Percentiles rank a stretch among this genome's conserved stretches.
These are phyloP conservation scores for Holothuria scabra DNA, from an alignment of 53 echinoderm and acorn worm species.

Conservation along the genomic window DNA sequence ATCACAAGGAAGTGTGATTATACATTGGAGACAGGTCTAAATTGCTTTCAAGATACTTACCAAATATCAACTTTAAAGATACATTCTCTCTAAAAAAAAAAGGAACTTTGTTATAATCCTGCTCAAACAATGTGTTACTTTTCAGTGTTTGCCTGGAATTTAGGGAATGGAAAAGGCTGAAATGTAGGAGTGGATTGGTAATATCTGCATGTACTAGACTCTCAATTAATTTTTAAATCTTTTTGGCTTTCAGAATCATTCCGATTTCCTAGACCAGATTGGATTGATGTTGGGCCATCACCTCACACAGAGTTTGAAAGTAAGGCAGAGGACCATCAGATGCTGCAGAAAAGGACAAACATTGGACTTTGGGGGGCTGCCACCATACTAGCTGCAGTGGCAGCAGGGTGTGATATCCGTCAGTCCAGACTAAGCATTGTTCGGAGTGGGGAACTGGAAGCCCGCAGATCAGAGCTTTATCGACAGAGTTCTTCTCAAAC, in stretches of 20 bases:
- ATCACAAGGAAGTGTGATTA: too few species aligned
- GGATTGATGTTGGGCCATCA: slow-evolving; percentile 84
- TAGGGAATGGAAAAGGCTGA: too few species aligned
- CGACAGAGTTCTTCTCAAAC: slow-evolving; percentile 57
- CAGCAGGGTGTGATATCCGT: slow-evolving; percentile 87
- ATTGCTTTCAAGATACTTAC: too few species aligned
- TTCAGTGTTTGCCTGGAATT: too few species aligned
- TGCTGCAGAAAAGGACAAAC: slow-evolving; percentile 67
- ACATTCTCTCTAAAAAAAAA: too few species aligned
- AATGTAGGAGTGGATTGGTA: too few species aligned
- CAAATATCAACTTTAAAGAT: too few species aligned
- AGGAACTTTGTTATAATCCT: too few species aligned
- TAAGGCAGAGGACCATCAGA: slow-evolving; percentile 39
- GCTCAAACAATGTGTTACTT: too few species aligned
- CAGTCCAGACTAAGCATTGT: slow-evolving; percentile 64
- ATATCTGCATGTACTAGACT: too few species aligned
- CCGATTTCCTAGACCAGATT: slow-evolving; percentile 80
- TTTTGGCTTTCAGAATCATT: slow-evolving; percentile 18
- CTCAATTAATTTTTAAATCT: background rate
- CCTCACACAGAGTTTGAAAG: slow-evolving; percentile 55
- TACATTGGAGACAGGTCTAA: too few species aligned
- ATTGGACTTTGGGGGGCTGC: slow-evolving; percentile 89
- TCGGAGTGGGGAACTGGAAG: slow-evolving; percentile 70
- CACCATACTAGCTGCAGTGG: slow-evolving; percentile 95
- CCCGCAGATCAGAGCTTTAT: slow-evolving; percentile 50